phyloP scores from a whole-genome alignment of 2,797 vertebrate genomes.

The Cirrhinus molitorella region DNA sequence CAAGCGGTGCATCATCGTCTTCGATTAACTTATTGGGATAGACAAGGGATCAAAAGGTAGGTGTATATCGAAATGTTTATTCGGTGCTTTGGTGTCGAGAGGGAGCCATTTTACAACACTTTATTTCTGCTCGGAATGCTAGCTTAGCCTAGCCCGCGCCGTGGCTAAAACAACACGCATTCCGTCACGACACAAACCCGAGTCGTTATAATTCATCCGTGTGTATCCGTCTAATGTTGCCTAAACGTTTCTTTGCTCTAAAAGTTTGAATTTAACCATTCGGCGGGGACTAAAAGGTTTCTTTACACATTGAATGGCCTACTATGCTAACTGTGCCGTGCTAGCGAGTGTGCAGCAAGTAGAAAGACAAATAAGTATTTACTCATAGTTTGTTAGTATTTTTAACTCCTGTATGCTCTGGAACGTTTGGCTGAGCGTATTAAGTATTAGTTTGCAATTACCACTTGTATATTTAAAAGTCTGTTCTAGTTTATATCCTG shows the following conservation, averaged over 20 bases:
- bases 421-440: not conserved
- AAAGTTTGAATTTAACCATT: not conserved
- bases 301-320: constrained; percentile 61
- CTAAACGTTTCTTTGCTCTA: not conserved
- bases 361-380: not conserved
- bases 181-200: not conserved
- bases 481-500: not conserved
- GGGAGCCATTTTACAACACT: constrained; percentile 70
- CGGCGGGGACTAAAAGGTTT: not conserved
- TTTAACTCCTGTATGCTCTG: not conserved
- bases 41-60: constrained; percentile 59
- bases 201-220: not conserved
- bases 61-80: constrained; percentile 50
- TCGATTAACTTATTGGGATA: constrained; percentile 37
- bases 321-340: constrained; percentile 38
- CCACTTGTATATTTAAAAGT: not conserved
- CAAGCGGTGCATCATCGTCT: constrained; percentile 37
- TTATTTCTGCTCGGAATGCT: constrained; percentile 58
- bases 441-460: not conserved
- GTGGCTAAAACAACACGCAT: constrained; percentile 44
- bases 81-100: constrained; percentile 52
- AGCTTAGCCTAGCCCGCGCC: constrained; percentile 47
- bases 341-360: constrained; percentile 22
- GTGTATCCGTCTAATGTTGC: not conserved
- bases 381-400: not conserved